These are phyloP conservation scores for Gryllus longicercus DNA, from an alignment of 2,888 invertebrate genomes.

Conservation along the genomic window DNA sequence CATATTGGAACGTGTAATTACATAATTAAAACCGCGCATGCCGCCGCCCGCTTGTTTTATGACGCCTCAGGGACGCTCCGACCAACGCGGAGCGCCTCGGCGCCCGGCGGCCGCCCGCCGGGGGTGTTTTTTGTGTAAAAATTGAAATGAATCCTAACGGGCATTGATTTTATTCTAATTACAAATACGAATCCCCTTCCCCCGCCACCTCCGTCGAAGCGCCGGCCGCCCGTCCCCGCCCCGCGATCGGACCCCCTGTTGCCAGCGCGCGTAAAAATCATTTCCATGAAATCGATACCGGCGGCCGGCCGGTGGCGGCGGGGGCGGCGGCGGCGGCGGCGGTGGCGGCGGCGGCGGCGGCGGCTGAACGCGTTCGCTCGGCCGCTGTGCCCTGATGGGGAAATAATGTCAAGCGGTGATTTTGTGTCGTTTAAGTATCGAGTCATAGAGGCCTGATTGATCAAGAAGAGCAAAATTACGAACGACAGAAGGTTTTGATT, in stretches of 20 bases:
- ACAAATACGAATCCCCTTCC: not conserved
- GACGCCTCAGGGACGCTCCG: not conserved
- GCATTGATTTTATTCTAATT: constrained; percentile 17
- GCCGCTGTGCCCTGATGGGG: not conserved
- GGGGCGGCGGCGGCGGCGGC: not conserved
- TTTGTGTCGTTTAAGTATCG: not conserved
- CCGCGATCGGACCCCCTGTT: not conserved
- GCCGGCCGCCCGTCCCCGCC: not conserved
- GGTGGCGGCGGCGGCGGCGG: constrained; percentile 20
- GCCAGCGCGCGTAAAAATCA: not conserved
- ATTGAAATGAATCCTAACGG: constrained; percentile 17
- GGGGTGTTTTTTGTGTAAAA: not conserved
- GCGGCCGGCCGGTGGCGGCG: not conserved
- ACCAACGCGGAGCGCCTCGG: not conserved
- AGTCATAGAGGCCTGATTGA: not conserved
- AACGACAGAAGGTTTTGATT: not conserved
- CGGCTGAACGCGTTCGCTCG: not conserved
- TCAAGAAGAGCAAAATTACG: constrained; percentile 17
- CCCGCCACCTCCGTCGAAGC: not conserved
- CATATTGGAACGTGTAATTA: constrained; percentile 9
- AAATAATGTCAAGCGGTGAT: not conserved
- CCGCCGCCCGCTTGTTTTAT: not conserved
- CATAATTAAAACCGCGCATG: not conserved
- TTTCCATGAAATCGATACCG: not conserved
- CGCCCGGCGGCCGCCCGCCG: not conserved